phyloP scores from a whole-genome alignment of 30 jellyfish, hydroid and myxozoan species.

The Cassiopea xamachana region DNA sequence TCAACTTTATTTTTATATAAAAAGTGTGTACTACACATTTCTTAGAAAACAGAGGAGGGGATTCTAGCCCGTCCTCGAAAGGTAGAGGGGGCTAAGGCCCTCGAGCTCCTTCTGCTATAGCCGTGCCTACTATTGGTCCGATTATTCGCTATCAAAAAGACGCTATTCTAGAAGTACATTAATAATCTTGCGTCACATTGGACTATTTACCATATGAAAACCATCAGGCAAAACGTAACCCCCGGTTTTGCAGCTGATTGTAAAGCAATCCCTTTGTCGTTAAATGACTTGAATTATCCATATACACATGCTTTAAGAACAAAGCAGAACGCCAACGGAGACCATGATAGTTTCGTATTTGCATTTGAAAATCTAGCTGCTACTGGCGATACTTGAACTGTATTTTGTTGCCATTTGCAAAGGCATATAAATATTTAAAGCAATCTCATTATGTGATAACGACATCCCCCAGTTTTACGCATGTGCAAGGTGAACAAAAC shows the following conservation, averaged over 20 bases:
- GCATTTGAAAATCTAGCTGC: not conserved
- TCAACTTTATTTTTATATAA: too few species aligned
- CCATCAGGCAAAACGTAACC: not conserved
- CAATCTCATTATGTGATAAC: not conserved
- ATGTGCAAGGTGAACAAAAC: constrained; percentile 20
- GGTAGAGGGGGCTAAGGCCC: too few species aligned
- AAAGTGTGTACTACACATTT: too few species aligned
- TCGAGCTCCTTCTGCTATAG: too few species aligned
- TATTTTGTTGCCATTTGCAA: not conserved
- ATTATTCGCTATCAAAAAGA: too few species aligned
- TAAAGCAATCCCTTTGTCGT: constrained; percentile 11
- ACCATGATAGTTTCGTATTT: not conserved
- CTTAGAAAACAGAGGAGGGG: too few species aligned
- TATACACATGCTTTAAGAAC: not conserved
- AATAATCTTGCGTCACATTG: not conserved
- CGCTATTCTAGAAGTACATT: too few species aligned
- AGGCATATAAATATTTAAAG: not conserved
- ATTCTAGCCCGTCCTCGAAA: too few species aligned
- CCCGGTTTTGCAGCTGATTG: not conserved
- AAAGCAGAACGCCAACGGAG: not conserved
- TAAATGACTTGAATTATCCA: constrained; percentile 4
- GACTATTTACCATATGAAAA: not conserved
- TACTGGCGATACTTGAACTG: not conserved
- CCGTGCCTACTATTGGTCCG: too few species aligned
- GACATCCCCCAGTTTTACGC: constrained; percentile 16